Conservation (phyloP, 2,888 invertebrate species). For the Meganola albula region DNA sequence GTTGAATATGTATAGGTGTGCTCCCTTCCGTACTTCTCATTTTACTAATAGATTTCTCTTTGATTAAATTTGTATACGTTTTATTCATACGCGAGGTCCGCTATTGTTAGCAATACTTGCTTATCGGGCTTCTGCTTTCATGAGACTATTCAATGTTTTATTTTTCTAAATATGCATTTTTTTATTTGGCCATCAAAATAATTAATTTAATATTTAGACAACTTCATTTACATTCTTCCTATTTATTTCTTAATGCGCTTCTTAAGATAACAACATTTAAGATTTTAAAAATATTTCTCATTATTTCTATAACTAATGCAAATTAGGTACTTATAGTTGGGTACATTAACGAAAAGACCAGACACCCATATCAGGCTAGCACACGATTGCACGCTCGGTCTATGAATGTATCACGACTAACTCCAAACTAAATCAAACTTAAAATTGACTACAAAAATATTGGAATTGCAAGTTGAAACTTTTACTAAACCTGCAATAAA, state of each 20-base stretch:
- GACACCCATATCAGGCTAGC: conserved; percentile 26
- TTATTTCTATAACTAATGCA: conserved; percentile 6
- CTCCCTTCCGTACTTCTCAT: conserved; percentile 78
- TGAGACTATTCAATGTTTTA: too few relatives aligned
- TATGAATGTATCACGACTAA: conserved; percentile 28
- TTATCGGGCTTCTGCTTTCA: too few relatives aligned
- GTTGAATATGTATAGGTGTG: conserved; percentile 77
- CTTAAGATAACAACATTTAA: too few relatives aligned
- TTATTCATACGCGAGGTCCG: conserved; percentile 70
- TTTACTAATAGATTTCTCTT: conserved; percentile 78
- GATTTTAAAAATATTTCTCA: too few relatives aligned
- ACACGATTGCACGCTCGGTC: conserved; percentile 30
- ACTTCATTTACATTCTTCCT: conserved; percentile 11
- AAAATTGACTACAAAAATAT: conserved; percentile 14
- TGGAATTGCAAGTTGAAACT: conserved; percentile 10
- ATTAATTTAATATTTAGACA: too few relatives aligned
- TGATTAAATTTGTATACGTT: conserved; percentile 78
- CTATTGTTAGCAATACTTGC: conserved; percentile 72
- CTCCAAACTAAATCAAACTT: conserved; percentile 18
- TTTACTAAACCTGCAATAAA: conserved; percentile 20
- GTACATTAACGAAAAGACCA: conserved; percentile 21
- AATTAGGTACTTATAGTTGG: conserved; percentile 17
- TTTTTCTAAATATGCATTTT: too few relatives aligned
- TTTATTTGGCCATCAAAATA: too few relatives aligned
- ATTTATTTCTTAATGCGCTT: conserved; percentile 14